Conservation (phyloP, 2,888 invertebrate species). For the Chrysolina haemoptera region DNA sequence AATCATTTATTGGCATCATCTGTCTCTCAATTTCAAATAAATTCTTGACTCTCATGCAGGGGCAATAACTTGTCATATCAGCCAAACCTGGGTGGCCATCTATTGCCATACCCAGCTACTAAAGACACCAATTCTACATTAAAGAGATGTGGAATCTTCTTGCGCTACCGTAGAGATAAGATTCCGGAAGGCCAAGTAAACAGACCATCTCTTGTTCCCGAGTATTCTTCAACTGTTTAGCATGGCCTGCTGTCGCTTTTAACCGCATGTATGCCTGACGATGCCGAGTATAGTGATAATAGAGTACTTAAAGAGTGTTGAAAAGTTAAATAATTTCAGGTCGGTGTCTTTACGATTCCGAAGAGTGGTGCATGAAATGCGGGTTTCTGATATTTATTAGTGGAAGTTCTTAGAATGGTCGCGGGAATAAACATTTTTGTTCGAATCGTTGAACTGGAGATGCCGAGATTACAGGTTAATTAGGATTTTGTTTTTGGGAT, state of each 20-base stretch:
- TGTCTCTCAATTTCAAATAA: not conserved
- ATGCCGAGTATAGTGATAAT: slow-evolving; percentile 63
- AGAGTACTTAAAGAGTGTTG: slow-evolving; percentile 68
- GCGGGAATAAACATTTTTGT: slow-evolving; percentile 16
- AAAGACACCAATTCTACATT: slow-evolving; percentile 68
- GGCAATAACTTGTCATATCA: slow-evolving; percentile 6
- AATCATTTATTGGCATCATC: not conserved
- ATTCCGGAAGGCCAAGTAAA: slow-evolving; percentile 58
- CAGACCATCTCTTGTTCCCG: slow-evolving; percentile 32
- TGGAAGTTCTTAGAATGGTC: slow-evolving; percentile 12
- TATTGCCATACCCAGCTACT: slow-evolving; percentile 62
- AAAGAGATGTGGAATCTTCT: slow-evolving; percentile 65
- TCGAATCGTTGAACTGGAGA: slow-evolving; percentile 22
- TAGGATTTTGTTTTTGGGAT: slow-evolving; percentile 17
- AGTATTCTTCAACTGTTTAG: slow-evolving; percentile 41
- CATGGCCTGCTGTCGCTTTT: slow-evolving; percentile 63
- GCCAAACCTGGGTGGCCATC: slow-evolving; percentile 66
- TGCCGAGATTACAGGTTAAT: slow-evolving; percentile 23
- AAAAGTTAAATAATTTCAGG: slow-evolving; percentile 67
- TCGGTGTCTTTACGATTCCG: slow-evolving; percentile 59
- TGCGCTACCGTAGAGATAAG: slow-evolving; percentile 69
- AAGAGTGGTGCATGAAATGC: slow-evolving; percentile 32
- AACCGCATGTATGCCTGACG: slow-evolving; percentile 54
- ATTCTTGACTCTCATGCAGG: not conserved
- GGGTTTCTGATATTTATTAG: slow-evolving; percentile 40